These are phyloP conservation scores for Theropithecus gelada DNA, from an alignment of 2,113 vertebrate species.

Conservation along the genomic window DNA sequence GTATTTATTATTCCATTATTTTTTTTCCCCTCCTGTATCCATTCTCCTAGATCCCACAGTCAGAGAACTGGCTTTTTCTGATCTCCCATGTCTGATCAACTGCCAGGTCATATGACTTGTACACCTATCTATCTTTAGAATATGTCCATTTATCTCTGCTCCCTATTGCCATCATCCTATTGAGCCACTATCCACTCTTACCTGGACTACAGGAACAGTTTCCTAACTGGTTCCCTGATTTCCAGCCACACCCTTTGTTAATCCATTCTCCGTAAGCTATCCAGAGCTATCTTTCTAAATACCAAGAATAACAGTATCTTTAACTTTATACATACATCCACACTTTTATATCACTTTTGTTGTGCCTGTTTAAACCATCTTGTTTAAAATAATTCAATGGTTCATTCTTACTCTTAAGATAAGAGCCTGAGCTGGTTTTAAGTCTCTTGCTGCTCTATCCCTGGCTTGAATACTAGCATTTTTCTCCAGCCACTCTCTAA, in stretches of 20 bases:
- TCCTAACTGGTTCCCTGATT: background rate
- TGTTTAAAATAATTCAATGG: background rate
- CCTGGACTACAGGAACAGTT: background rate
- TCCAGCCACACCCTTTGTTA: background rate
- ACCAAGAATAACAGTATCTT: background rate
- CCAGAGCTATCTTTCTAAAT: background rate
- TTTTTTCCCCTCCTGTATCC: background rate
- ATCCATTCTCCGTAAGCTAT: background rate
- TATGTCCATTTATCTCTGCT: background rate
- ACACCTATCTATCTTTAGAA: background rate
- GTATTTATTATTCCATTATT: background rate
- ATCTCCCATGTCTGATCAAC: background rate
- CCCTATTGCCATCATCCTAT: background rate
- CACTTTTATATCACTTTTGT: background rate
- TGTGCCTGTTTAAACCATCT: background rate
- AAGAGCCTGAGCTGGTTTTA: background rate
- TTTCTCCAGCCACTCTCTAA: background rate
- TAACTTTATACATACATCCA: background rate
- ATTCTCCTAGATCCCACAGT: background rate
- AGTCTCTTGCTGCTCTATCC: rapidly evolving
- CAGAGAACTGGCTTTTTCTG: background rate
- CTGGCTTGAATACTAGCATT: background rate
- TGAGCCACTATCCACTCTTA: background rate
- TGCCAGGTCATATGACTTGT: background rate
- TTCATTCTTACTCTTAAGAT: background rate